Evolutionary conservation across 2,113 vertebrate species (phyloP).

Genomic region (Sula dactylatra): DNA sequence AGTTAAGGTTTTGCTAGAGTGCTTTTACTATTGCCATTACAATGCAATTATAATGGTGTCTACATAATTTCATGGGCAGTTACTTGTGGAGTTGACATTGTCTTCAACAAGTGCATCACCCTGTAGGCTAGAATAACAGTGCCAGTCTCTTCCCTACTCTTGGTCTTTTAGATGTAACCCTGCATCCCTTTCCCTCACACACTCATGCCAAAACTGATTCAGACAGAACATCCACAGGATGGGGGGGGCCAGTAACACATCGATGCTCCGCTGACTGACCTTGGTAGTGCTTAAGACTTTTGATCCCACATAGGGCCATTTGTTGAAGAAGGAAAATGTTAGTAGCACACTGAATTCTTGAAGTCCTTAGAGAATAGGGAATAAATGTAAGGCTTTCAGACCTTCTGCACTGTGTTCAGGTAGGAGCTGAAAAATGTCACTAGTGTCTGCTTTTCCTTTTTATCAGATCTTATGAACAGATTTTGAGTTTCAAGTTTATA

Average conservation of each 20-base stretch:
- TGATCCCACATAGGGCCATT: neutral
- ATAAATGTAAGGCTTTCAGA: neutral
- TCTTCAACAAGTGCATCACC: neutral
- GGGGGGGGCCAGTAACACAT: neutral
- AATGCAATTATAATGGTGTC: neutral
- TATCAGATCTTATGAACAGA: neutral
- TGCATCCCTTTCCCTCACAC: neutral
- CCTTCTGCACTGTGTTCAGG: neutral
- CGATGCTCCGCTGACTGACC: neutral
- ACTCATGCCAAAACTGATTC: neutral
- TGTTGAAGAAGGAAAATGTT: neutral
- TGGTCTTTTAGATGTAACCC: neutral
- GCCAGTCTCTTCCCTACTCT: neutral
- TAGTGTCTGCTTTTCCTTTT: neutral
- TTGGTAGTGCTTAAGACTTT: neutral
- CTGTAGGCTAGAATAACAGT: neutral
- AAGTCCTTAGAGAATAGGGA: neutral
- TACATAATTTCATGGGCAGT: neutral
- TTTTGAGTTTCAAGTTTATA: neutral
- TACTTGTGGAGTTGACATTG: neutral
- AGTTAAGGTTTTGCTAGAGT: neutral
- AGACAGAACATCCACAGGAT: neutral
- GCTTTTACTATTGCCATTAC: neutral
- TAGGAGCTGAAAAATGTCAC: neutral
- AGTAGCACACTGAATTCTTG: neutral